Evolutionary conservation across 2,113 vertebrate genomes (phyloP), one percentile per base, ranked within the genome.

Genomic region (Toxostoma redivivum): DNA sequence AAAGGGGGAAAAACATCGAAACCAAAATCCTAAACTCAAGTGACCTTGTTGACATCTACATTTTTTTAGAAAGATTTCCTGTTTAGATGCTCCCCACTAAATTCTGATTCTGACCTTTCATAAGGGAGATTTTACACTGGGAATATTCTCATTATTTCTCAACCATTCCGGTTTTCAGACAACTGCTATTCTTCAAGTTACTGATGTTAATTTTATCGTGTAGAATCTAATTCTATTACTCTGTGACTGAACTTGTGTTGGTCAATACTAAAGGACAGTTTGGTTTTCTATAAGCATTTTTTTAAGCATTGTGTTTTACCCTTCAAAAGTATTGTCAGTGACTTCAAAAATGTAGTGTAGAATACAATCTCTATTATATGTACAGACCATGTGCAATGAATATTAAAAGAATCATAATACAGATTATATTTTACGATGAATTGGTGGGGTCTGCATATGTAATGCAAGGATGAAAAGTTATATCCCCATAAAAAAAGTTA

Each of bases 1-100:
- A 70, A 61, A 7, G 12, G 5, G 8, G 0, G 23, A 8, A 5
- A n/a, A 37, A 24, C 2, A 38, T 3, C 2, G 24, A 37, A 51
- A 85, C 7, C 5, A 77, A 54, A 84, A 25, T 15, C 31, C 28
- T 50, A 37, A 57, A 37, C 16, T 10, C 13, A 2, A 33, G 19
- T 56, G 14, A 65, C 17, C 35, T 69, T 91, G 10, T 51, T 78
- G 57, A 77, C 28, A 4, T 66, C 31, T 72, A 24, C 30, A 15
- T 48, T 12, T 64, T 30, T 82, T 93, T 81, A 71, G 76, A 33
- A 77, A 40, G 7, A 6, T 80, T 83, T 92, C 22, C 48, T 64
- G 7, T 87, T 61, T 81, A 81, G 42, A 33, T 0, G 1, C 10
- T 92, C 19, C 13, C 19, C 33, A 18, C 31, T 79, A 60, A 72